Evolutionary conservation across 2,888 invertebrate genomes (phyloP).

Genomic region (Drosophila dives): DNA sequence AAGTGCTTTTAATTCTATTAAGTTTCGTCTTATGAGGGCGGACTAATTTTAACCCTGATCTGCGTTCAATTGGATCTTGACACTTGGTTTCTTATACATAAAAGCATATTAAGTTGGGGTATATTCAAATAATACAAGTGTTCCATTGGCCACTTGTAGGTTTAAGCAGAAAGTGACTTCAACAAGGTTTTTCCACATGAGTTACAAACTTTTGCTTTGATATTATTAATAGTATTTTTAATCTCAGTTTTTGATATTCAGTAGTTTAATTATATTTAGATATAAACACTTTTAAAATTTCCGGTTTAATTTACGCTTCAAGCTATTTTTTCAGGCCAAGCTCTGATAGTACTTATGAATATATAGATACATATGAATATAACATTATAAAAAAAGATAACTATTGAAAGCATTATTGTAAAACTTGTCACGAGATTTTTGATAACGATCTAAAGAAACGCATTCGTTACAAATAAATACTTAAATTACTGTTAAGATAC

Average conservation of each 20-base stretch:
- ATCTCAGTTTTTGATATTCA: neutral
- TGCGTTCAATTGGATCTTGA: constrained; percentile 39
- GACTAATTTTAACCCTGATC: constrained; percentile 30
- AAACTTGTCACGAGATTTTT: neutral
- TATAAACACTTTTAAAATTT: too few relatives aligned
- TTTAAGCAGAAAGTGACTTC: neutral
- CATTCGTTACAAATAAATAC: neutral
- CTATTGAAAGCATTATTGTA: neutral
- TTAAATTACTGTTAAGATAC: constrained; percentile 49
- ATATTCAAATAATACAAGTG: constrained; percentile 28
- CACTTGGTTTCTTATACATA: constrained; percentile 32
- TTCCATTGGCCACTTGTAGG: constrained; percentile 43
- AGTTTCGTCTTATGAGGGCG: constrained; percentile 43
- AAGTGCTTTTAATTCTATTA: constrained; percentile 67
- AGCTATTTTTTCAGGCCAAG: neutral
- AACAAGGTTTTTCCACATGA: neutral
- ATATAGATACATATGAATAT: neutral
- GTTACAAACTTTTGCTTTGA: neutral
- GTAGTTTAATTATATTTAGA: neutral
- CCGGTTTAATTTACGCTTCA: too few relatives aligned
- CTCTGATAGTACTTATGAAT: neutral
- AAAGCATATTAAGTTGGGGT: neutral
- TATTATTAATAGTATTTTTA: too few relatives aligned
- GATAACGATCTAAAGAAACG: neutral
- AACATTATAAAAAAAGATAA: too few relatives aligned